These are phyloP conservation scores for Petrosia ficiformis DNA, from an alignment of 37 sponge, comb jelly and placozoan species.

Conservation along the genomic window DNA sequence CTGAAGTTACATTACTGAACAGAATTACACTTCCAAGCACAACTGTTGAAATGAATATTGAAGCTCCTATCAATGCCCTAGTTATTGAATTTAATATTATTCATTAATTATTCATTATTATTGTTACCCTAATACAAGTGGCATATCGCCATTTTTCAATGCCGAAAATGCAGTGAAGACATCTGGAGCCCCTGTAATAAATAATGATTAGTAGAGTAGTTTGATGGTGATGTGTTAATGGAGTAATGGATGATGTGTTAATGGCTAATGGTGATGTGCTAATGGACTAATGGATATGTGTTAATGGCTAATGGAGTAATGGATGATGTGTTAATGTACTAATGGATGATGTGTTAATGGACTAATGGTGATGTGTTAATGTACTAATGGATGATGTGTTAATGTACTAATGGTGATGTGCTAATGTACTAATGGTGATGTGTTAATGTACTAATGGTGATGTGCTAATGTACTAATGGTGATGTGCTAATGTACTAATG, in stretches of 20 bases:
- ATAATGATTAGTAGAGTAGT: constrained; percentile 2
- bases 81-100: background rate
- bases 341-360: no score
- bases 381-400: no score
- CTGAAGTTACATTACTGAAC: constrained; percentile 21
- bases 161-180: constrained; percentile 81
- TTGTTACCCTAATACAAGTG: constrained; percentile 65
- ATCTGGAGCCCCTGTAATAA: constrained; percentile 77
- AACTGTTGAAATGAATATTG: constrained; percentile 80
- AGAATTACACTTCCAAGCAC: constrained; percentile 65
- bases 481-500: no score
- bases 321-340: no score
- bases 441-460: no score
- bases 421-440: no score
- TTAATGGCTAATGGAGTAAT: no score
- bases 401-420: no score
- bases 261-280: no score
- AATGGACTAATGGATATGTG: no score
- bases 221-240: background rate
- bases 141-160: constrained; percentile 39
- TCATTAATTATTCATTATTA: background rate
- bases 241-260: background rate
- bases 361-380: no score
- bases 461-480: no score
- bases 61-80: constrained; percentile 79